phyloP scores from a whole-genome alignment of 1,140 invertebrate species.

The Holotrichia oblita region DNA sequence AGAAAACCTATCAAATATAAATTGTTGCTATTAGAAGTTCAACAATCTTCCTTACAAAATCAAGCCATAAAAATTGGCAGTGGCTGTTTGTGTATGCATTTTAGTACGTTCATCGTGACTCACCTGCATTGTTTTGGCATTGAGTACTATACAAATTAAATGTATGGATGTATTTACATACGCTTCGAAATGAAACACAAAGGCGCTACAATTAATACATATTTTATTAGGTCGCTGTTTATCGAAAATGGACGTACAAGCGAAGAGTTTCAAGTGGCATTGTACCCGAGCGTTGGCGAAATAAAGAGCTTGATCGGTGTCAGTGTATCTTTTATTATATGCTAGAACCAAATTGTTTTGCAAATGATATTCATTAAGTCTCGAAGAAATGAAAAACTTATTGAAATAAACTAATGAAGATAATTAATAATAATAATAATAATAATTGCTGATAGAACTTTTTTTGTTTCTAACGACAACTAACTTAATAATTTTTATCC shows the following conservation, averaged over 20 bases:
- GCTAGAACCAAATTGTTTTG: constrained; percentile 22
- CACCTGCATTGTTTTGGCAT: constrained; percentile 18
- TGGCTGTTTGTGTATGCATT: constrained; percentile 14
- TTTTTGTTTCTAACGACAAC: not conserved
- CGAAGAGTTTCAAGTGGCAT: constrained; percentile 6
- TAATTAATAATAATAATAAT: too few relatives aligned
- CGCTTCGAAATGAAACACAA: constrained; percentile 16
- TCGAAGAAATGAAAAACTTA: not conserved
- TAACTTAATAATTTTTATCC: constrained; percentile 19
- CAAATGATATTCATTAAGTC: constrained; percentile 8
- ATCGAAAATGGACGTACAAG: not conserved
- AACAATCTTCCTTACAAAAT: constrained; percentile 24
- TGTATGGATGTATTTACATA: constrained; percentile 32
- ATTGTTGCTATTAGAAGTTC: not conserved
- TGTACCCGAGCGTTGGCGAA: constrained; percentile 3
- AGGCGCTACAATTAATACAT: constrained; percentile 34
- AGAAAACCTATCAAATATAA: not conserved
- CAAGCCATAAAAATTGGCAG: constrained; percentile 23
- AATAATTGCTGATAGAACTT: too few relatives aligned
- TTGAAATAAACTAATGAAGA: too few relatives aligned
- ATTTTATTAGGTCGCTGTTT: constrained; percentile 35
- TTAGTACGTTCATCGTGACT: not conserved
- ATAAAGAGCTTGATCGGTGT: constrained; percentile 18
- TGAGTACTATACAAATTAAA: constrained; percentile 36
- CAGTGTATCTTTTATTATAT: constrained; percentile 25